These are phyloP conservation scores for Hyppa rectilinea DNA, from an alignment of 2,888 invertebrate genomes.

Conservation along the genomic window DNA sequence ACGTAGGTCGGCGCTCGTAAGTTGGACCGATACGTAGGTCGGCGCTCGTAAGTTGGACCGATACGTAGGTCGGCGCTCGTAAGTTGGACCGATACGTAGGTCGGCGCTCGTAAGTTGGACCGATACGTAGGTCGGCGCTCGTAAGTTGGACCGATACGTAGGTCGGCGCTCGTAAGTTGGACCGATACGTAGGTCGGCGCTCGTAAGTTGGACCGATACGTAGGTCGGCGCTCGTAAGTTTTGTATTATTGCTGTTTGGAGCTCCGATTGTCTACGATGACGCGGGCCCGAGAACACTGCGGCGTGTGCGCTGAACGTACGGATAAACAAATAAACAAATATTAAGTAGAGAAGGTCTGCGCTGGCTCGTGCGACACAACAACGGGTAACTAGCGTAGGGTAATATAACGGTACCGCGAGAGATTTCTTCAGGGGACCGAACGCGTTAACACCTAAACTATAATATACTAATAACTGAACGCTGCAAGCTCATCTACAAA, in stretches of 20 bases:
- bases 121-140: slow-evolving; percentile 12
- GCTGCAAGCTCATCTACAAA: slow-evolving; percentile 88
- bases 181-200: slow-evolving; percentile 9
- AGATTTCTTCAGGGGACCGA: slow-evolving; percentile 63
- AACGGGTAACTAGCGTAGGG: slow-evolving; percentile 82
- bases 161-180: neutral
- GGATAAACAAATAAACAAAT: slow-evolving; percentile 28
- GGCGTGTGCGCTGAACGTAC: slow-evolving; percentile 36
- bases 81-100: neutral
- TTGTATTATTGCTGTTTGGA: slow-evolving; percentile 59
- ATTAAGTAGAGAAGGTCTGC: slow-evolving; percentile 71
- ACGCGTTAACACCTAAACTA: slow-evolving; percentile 70
- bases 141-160: neutral
- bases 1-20: slow-evolving; percentile 15
- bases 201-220: neutral
- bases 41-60: neutral
- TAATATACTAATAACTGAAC: slow-evolving; percentile 75
- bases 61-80: slow-evolving; percentile 14
- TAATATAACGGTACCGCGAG: slow-evolving; percentile 57
- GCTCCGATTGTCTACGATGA: slow-evolving; percentile 10
- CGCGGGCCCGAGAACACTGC: slow-evolving; percentile 2
- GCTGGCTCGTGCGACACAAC: slow-evolving; percentile 67
- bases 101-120: neutral
- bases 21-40: neutral
- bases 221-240: slow-evolving; percentile 19